Base-by-base conservation (phyloP, 2,888 invertebrate genomes). In the Eurytoma californica region DNA sequence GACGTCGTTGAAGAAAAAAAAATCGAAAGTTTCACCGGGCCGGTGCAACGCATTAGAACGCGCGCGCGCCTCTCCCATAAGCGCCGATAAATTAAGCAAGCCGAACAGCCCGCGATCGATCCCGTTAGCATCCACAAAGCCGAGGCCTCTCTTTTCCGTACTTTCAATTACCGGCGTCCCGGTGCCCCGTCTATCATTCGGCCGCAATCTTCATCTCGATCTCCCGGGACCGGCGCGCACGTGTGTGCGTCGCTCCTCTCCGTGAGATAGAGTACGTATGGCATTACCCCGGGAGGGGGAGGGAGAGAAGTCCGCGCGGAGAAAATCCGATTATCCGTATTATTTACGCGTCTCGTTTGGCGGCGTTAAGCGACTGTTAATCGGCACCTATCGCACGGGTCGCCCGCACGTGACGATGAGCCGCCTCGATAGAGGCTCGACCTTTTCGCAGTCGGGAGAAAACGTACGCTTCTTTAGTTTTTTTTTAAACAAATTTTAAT, bases 251-350 rank as follows among this genome's bases (percentile, higher is more conserved):
- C 49, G 14, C 18, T 47, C 30, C 14, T 14, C 1, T 30, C 0
- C 28, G 16, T 28, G 18, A 72, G 70, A 70, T 58, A 70, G 20
- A 12, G n/a, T n/a, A n/a, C n/a, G n/a, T n/a, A n/a, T n/a, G n/a
- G n/a, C n/a, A n/a, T n/a, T n/a, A n/a, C n/a, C n/a, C n/a, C n/a
- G n/a, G n/a, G n/a, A n/a, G n/a, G n/a, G n/a, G n/a, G n/a, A n/a
- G n/a, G 57, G 13, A 24, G 28, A 57, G 39, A 57, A 57, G 30
- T 30, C 49, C 47, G 28, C 65, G 39, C 47, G 53, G 30, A 60
- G 67, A 75, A 75, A 67, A 75, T 66, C 65, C 18, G 66, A 75
- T 75, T 75, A 75, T 75, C 60, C 49, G 67, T 47, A 67, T 66
- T 73, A 73, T 73, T 75, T 49, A 75, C 74, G 67, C 51, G 67